Base-by-base conservation (phyloP, 64 coral and sea anemone genomes). In the Stylophora pistillata region DNA sequence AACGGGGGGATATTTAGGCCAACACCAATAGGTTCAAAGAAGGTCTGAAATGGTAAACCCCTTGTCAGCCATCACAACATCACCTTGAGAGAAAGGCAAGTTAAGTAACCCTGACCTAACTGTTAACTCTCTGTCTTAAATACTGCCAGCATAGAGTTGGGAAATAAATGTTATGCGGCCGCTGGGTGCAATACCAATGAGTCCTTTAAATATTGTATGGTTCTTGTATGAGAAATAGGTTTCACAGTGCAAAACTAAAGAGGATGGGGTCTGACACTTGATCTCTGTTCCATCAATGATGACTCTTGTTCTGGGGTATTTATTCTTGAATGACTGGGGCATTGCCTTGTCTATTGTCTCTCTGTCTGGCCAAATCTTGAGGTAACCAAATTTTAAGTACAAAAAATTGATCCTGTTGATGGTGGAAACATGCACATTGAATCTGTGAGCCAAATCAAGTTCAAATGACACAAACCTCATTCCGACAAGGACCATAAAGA, bases 281-380 rank as follows among this genome's bases (percentile, higher is more conserved):
- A 89, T 78, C 41, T 89, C 75, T 79, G 76, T 89, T 16, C 74
- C 74, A 79, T 89, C 62, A 30, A 78, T 89, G 54, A 89, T 89
- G 53, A 88, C 73, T 26, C 73, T 88, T 88, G 86, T 88, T 76
- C 62, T 63, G 56, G 73, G 73, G 61, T 76, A 75, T 32, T 87
- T 87, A 33, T 88, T 72, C 26, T 20, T 88, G 63, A 47, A 47
- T 47, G 58, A 60, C 17, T 60, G 1, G 17, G 58, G 58, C 58
- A 60, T 60, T 60, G 58, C 58, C 17, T 60, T 60, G 58, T 60
- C 58, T 60, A 18, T 12, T 60, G 58, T 18, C 58, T 15, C 17
- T 60, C 58, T 60, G 17, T 60, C 13, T 12, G 17, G 58, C 11
- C 11, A 60, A 2, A 60, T 13, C 4, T 76, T 88, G 6, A 88